Conservation (phyloP, 2,888 invertebrate genomes). For the Drosophila hamatofila region DNA sequence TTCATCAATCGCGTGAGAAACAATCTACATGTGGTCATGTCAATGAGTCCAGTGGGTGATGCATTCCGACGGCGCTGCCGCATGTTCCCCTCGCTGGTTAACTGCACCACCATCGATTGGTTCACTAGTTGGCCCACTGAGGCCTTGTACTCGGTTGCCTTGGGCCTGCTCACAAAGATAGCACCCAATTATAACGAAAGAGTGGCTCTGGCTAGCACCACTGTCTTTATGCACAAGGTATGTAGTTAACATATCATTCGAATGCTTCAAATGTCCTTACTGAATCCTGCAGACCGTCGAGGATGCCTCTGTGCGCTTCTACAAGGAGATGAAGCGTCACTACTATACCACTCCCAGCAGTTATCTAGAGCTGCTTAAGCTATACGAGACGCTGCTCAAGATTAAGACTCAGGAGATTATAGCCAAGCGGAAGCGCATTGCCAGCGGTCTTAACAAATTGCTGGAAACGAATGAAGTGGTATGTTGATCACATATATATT, state of each 20-base stretch:
- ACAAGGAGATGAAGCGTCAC: conserved; percentile 92
- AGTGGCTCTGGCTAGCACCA: conserved; percentile 87
- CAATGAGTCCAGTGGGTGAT: conserved; percentile 96
- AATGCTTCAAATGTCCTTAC: not conserved
- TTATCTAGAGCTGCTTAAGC: conserved; percentile 93
- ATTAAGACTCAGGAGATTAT: conserved; percentile 90
- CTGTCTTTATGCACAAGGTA: conserved; percentile 91
- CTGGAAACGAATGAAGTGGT: conserved; percentile 84
- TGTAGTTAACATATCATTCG: not conserved
- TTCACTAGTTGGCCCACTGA: conserved; percentile 96
- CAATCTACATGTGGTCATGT: conserved; percentile 94
- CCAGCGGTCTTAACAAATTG: conserved; percentile 89
- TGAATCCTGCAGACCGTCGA: conserved; percentile 89
- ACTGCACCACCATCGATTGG: conserved; percentile 98
- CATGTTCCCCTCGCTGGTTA: conserved; percentile 97
- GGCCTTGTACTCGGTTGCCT: conserved; percentile 93
- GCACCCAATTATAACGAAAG: conserved; percentile 86
- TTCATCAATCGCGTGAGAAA: conserved; percentile 93
- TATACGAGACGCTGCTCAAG: conserved; percentile 90
- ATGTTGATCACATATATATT: conserved; percentile 23
- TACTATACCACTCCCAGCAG: conserved; percentile 97
- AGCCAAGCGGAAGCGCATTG: conserved; percentile 89
- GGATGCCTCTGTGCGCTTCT: conserved; percentile 91
- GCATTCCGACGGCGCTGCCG: conserved; percentile 94
- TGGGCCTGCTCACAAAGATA: conserved; percentile 89